A percentile compares a stretch with the other conserved stretches of the same genome.
phyloP scores from a whole-genome alignment of 64 coral and sea anemone genomes.

The Pachyseris speciosa region DNA sequence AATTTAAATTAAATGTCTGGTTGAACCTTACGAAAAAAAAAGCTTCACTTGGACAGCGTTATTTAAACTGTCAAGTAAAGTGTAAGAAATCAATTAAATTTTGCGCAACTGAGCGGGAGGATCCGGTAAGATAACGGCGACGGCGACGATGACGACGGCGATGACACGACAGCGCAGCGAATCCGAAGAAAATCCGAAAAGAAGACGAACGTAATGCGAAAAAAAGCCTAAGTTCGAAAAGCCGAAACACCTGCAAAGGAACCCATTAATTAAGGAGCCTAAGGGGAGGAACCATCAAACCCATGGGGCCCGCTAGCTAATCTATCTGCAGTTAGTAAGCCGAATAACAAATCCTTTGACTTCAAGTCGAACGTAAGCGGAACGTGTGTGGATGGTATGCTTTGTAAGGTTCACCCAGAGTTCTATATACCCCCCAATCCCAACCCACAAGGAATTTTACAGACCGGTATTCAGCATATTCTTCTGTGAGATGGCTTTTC shows the following conservation, averaged over 20 bases:
- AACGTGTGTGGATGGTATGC: background rate
- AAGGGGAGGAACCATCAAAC: background rate
- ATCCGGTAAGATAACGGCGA: background rate
- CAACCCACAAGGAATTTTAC: background rate
- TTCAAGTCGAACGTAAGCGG: background rate
- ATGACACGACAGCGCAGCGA: too few species aligned
- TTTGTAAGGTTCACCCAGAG: slow-evolving; percentile 34
- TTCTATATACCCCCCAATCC: background rate
- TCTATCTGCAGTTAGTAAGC: background rate
- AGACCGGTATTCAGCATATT: background rate
- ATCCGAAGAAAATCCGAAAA: too few species aligned
- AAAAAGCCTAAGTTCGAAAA: too few species aligned
- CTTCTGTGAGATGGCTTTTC: too few species aligned
- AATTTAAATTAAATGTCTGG: background rate
- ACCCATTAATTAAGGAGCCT: background rate
- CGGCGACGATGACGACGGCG: background rate
- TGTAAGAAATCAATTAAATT: slow-evolving; percentile 23
- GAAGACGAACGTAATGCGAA: background rate
- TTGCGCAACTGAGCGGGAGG: slow-evolving; percentile 13
- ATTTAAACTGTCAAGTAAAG: too few species aligned
- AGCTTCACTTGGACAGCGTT: slow-evolving; percentile 12
- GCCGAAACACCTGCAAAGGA: background rate
- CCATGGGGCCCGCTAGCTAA: background rate
- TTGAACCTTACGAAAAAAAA: slow-evolving; percentile 1
- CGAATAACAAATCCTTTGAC: background rate